These are phyloP conservation scores for Papilio machaon DNA, from an alignment of 1,140 invertebrate species.

Conservation along the genomic window DNA sequence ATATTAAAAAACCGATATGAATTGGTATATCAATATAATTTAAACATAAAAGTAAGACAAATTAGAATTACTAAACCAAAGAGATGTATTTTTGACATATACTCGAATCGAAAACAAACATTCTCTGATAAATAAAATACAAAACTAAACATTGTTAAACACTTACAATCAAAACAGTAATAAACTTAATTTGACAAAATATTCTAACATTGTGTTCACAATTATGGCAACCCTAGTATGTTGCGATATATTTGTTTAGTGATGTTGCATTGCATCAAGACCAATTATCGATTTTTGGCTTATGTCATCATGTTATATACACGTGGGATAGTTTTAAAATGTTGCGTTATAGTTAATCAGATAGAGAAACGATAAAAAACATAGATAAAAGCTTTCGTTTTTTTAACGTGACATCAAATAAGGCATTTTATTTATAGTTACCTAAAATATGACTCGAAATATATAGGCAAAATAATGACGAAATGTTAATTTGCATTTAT, in stretches of 20 bases:
- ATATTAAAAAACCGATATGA: too few species aligned
- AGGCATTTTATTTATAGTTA: too few species aligned
- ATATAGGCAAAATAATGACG: too few species aligned
- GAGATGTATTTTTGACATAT: too few species aligned
- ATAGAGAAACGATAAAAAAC: neutral
- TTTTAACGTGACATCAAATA: neutral
- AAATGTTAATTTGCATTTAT: too few species aligned
- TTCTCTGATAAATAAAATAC: too few species aligned
- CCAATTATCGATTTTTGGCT: constrained; percentile 20
- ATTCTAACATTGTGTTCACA: neutral
- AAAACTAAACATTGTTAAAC: too few species aligned
- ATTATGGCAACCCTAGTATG: neutral
- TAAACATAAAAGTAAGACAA: too few species aligned
- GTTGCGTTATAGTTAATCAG: neutral
- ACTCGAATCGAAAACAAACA: too few species aligned
- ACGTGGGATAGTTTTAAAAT: neutral
- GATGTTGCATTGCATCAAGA: constrained; percentile 17
- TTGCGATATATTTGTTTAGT: constrained; percentile 13
- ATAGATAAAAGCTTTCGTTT: neutral
- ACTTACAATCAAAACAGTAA: neutral
- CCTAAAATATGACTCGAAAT: too few species aligned
- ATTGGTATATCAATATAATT: too few species aligned
- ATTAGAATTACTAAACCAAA: too few species aligned
- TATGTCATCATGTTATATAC: constrained; percentile 12
- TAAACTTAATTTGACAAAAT: neutral